Percentiles rank a stretch among this genome's conserved stretches.
These are phyloP conservation scores for Corydoras sp. DNA, from an alignment of 2,113 vertebrate genomes.

Conservation along the genomic window DNA sequence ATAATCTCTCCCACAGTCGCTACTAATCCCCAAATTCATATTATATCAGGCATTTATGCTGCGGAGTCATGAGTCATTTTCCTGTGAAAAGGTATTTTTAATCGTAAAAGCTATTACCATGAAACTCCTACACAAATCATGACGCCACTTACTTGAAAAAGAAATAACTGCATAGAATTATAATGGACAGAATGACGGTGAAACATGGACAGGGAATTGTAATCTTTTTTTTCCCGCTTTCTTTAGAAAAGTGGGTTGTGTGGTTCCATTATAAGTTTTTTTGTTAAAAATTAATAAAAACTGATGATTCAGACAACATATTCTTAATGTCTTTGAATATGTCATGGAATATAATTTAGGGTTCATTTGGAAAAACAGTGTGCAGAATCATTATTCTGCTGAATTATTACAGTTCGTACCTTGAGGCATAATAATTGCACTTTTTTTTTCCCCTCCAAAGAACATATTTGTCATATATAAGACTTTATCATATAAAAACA, in stretches of 20 bases:
- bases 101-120: slow-evolving; percentile 5
- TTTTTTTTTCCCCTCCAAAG: no score
- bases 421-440: no score
- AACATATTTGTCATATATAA: no score
- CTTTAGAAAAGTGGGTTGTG: neutral
- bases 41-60: slow-evolving; percentile 9
- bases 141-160: slow-evolving; percentile 9
- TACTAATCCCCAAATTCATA: neutral
- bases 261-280: neutral
- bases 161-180: neutral
- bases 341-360: no score
- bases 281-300: no score
- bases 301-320: no score
- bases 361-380: no score
- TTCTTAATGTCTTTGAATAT: no score
- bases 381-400: no score
- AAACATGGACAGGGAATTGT: neutral
- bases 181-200: neutral
- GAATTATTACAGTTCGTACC: no score
- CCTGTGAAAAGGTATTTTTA: slow-evolving; percentile 6
- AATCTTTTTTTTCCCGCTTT: neutral
- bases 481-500: no score
- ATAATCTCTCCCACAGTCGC: neutral
- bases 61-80: slow-evolving; percentile 8
- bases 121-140: slow-evolving; percentile 5